Conservation (phyloP, 2,888 invertebrate species). For the Eupithecia vulgata region DNA sequence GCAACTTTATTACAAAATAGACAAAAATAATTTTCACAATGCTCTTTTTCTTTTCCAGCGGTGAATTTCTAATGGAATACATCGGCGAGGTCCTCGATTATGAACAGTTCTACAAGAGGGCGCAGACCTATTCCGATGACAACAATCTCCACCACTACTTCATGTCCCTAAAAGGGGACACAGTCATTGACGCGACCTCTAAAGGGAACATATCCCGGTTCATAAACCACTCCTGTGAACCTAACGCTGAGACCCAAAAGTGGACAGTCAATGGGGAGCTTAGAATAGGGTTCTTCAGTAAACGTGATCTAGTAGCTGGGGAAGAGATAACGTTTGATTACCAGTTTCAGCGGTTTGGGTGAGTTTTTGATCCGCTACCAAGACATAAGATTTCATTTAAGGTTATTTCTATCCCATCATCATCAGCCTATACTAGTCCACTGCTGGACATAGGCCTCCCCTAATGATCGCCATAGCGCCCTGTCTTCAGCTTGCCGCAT, state of each 20-base stretch:
- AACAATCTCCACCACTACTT: slow-evolving; percentile 98
- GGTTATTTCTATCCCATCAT: too few species aligned
- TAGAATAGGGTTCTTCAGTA: slow-evolving; percentile 98
- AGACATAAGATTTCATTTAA: background rate
- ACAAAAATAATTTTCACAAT: background rate
- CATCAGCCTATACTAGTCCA: too few species aligned
- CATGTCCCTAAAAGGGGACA: slow-evolving; percentile 96
- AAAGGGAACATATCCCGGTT: slow-evolving; percentile 98
- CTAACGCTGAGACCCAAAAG: slow-evolving; percentile 99
- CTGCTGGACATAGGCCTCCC: too few species aligned
- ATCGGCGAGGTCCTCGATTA: slow-evolving; percentile 98
- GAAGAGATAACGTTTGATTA: slow-evolving; percentile 99
- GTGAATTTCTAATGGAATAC: slow-evolving; percentile 98
- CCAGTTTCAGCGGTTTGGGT: slow-evolving; percentile 98
- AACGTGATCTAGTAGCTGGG: slow-evolving; percentile 90
- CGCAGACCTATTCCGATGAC: slow-evolving; percentile 94
- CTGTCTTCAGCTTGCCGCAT: too few species aligned
- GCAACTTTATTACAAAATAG: background rate
- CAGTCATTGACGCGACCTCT: slow-evolving; percentile 95
- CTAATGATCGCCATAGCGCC: too few species aligned
- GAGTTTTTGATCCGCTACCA: slow-evolving; percentile 53
- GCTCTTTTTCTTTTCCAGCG: slow-evolving; percentile 81
- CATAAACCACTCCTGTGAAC: slow-evolving; percentile 99
- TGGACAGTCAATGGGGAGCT: slow-evolving; percentile 97
- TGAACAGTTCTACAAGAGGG: slow-evolving; percentile 94